Conservation (phyloP, 1,140 invertebrate species). For the Pseudomyrmex pallidus region DNA sequence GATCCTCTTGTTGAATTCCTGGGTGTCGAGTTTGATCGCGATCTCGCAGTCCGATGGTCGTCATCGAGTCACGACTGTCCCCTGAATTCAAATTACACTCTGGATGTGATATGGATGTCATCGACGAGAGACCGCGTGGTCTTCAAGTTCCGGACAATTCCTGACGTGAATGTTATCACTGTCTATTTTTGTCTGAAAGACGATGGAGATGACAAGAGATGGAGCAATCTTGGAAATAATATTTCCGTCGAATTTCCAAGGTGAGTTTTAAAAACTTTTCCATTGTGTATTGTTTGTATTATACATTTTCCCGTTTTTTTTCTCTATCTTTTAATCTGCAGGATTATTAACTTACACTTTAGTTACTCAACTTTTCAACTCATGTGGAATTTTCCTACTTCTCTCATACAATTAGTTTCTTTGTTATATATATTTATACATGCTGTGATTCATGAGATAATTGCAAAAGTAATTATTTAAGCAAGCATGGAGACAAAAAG, state of each 20-base stretch:
- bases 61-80: conserved; percentile 25
- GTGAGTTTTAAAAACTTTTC: conserved; percentile 56
- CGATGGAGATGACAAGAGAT: conserved; percentile 60
- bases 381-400: too few species aligned
- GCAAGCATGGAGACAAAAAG: too few species aligned
- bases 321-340: background rate
- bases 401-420: too few species aligned
- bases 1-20: conserved; percentile 61
- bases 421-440: too few species aligned
- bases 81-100: conserved; percentile 54
- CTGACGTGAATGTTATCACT: conserved; percentile 74
- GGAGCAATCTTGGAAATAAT: conserved; percentile 76
- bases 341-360: background rate
- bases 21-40: conserved; percentile 65
- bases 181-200: conserved; percentile 80
- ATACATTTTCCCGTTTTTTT: background rate
- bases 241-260: conserved; percentile 63
- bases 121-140: conserved; percentile 61
- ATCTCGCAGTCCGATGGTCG: conserved; percentile 74
- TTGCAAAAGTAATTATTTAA: background rate
- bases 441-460: background rate
- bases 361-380: too few species aligned
- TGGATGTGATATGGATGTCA: conserved; percentile 63
- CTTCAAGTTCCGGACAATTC: conserved; percentile 69
- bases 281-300: background rate